Evolutionary conservation across 2,888 invertebrate species (phyloP).

Genomic region (Parnassius mnemosyne): DNA sequence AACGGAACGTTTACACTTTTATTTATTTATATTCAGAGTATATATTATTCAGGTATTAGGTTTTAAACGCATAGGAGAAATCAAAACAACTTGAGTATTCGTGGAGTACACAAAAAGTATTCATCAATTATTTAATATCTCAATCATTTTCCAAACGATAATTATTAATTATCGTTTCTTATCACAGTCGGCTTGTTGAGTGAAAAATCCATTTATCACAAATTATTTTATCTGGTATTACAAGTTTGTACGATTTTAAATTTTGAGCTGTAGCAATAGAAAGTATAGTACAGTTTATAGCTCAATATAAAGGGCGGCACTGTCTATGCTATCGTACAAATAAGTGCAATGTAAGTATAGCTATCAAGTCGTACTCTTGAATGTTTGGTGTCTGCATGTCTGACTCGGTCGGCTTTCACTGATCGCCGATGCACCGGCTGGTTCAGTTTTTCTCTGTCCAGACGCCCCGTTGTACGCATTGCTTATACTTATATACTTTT

Average conservation of each 20-base stretch:
- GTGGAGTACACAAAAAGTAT: constrained; percentile 16
- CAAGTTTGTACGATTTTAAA: background rate
- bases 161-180: constrained; percentile 47
- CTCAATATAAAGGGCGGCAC: background rate
- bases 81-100: background rate
- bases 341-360: constrained; percentile 34
- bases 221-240: background rate
- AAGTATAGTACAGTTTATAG: background rate
- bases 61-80: too few species aligned
- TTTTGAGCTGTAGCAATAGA: background rate
- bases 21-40: too few species aligned
- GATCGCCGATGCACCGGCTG: constrained; percentile 33
- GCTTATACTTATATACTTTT: constrained; percentile 6
- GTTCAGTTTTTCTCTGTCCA: constrained; percentile 41
- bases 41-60: too few species aligned
- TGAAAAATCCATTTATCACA: constrained; percentile 23
- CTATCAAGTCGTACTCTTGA: constrained; percentile 31
- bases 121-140: constrained; percentile 39
- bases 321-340: constrained; percentile 25
- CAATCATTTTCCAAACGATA: constrained; percentile 49
- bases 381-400: constrained; percentile 36
- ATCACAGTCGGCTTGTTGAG: constrained; percentile 46
- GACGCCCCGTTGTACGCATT: constrained; percentile 19
- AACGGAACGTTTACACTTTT: too few species aligned
- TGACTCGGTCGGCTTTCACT: constrained; percentile 47